A percentile compares a stretch with the other conserved stretches of the same genome.
Conservation (phyloP, 2,113 vertebrate species). For the Mirounga angustirostris region DNA sequence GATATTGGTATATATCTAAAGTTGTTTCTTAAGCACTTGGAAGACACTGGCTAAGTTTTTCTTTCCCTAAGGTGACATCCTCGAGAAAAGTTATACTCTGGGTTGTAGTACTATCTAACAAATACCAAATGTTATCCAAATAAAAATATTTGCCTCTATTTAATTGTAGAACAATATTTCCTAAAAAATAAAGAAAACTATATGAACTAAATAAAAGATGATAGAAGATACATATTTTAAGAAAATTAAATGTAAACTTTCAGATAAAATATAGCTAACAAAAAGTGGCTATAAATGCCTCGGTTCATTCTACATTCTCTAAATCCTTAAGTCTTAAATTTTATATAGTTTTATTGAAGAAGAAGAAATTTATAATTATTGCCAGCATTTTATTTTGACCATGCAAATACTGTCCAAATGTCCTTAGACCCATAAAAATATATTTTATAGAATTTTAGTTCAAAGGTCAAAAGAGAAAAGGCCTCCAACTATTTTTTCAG, state of each 20-base stretch:
- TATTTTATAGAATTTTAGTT: not conserved
- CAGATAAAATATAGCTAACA: slow-evolving; percentile 20
- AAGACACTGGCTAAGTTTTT: not conserved
- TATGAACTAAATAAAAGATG: slow-evolving; percentile 21
- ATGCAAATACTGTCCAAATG: not conserved
- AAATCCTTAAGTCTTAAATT: not conserved
- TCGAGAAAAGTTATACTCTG: not conserved
- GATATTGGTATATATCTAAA: not conserved
- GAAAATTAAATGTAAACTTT: not conserved
- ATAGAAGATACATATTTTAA: not conserved
- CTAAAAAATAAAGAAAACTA: slow-evolving; percentile 31
- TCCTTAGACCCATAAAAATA: not conserved
- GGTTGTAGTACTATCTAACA: not conserved
- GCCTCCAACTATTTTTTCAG: not conserved
- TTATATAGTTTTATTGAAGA: slow-evolving; percentile 7
- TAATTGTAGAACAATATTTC: not conserved
- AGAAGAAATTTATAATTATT: slow-evolving; percentile 1
- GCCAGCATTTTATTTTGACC: not conserved
- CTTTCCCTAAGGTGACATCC: not conserved
- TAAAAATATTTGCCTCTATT: slow-evolving; percentile 32
- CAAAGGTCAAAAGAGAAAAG: not conserved
- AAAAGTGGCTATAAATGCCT: not conserved
- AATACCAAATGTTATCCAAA: not conserved
- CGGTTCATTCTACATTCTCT: not conserved
- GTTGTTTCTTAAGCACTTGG: not conserved